phyloP scores from a whole-genome alignment of 2,888 invertebrate species.

The Cryptops parisi region DNA sequence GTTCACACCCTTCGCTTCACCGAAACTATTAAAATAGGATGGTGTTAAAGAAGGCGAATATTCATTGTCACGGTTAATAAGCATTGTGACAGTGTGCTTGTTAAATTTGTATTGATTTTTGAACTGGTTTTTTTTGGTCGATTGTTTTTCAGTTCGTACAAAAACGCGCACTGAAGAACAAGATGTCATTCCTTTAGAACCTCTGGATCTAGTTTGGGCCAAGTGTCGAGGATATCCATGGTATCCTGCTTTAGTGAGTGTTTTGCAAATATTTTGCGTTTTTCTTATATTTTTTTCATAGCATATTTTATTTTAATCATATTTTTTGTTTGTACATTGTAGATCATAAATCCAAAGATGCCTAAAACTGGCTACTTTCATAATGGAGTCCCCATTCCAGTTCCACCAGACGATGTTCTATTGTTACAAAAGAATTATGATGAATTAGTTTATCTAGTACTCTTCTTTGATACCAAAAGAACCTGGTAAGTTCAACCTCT shows the following conservation, averaged over 20 bases:
- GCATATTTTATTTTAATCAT: background rate
- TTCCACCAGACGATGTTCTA: conserved; percentile 82
- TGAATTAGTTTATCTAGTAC: conserved; percentile 71
- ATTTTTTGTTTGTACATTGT: conserved; percentile 17
- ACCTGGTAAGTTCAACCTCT: conserved; percentile 59
- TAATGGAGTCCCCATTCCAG: conserved; percentile 86
- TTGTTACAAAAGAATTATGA: conserved; percentile 65
- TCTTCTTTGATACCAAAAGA: conserved; percentile 90
- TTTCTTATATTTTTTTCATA: background rate
- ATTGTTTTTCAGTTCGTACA: background rate
- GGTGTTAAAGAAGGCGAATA: too few relatives aligned
- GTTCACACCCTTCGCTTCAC: too few relatives aligned
- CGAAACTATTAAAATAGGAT: too few relatives aligned
- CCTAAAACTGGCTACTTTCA: conserved; percentile 75
- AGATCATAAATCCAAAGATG: conserved; percentile 85
- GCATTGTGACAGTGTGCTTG: conserved; percentile 13
- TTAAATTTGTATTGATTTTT: background rate
- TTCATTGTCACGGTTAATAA: too few relatives aligned
- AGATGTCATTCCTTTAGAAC: conserved; percentile 46
- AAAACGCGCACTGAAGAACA: background rate
- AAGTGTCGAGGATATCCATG: conserved; percentile 93
- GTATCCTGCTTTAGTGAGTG: conserved; percentile 71
- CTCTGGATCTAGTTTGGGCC: conserved; percentile 89
- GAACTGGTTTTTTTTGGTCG: too few relatives aligned
- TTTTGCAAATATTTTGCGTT: background rate